These are phyloP conservation scores for Channallabes apus DNA, from an alignment of 2,797 vertebrate species.

Conservation along the genomic window DNA sequence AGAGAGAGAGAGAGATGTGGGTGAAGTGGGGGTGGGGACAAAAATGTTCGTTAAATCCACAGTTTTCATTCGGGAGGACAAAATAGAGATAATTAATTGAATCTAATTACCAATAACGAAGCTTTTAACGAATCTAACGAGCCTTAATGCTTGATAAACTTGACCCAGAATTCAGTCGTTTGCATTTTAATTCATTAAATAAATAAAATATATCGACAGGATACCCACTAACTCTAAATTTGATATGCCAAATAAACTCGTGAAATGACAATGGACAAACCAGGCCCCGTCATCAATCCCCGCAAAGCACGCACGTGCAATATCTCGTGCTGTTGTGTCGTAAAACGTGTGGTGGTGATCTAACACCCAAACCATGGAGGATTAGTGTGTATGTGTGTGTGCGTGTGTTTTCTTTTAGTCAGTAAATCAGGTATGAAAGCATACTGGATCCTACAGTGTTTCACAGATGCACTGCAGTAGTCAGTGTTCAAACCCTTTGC, in stretches of 20 bases:
- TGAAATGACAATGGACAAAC: not conserved
- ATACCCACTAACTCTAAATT: not conserved
- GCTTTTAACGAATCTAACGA: not conserved
- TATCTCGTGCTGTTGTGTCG: not conserved
- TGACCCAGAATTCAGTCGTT: not conserved
- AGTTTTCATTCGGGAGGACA: not conserved
- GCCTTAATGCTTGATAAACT: too few species aligned
- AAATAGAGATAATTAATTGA: slow-evolving; percentile 4
- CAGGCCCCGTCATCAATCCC: not conserved
- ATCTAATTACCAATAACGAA: not conserved
- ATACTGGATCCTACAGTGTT: not conserved
- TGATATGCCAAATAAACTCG: not conserved
- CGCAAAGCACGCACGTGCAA: not conserved
- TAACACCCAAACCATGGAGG: not conserved
- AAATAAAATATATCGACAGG: not conserved
- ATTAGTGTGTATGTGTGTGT: not conserved
- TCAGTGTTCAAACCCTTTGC: not conserved
- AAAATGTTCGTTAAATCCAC: slow-evolving; percentile 1
- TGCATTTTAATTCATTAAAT: too few species aligned
- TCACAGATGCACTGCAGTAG: not conserved
- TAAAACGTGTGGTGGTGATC: not conserved
- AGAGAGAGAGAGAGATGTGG: not conserved
- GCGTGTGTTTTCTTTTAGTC: not conserved
- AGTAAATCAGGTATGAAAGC: not conserved
- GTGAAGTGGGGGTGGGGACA: not conserved